phyloP scores from a whole-genome alignment of 23 tunicate genomes.

The Botrylloides violaceus region DNA sequence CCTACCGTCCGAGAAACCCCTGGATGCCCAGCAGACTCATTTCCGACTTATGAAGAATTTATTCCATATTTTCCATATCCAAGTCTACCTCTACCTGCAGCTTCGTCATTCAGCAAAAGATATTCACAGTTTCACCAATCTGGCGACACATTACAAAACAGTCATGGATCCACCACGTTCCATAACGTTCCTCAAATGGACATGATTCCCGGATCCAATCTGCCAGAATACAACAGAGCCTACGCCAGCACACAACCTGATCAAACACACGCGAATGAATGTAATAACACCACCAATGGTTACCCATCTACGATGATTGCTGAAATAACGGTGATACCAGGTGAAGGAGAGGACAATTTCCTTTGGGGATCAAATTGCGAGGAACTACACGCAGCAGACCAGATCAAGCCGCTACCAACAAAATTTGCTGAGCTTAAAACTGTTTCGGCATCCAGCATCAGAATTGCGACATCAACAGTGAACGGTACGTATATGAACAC shows the following conservation, averaged over 20 bases:
- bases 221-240: too few species aligned
- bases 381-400: not conserved
- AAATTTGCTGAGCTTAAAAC: slow-evolving; percentile 17
- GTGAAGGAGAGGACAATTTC: not conserved
- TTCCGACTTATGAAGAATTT: not conserved
- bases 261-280: too few species aligned
- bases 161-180: not conserved
- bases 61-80: not conserved
- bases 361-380: not conserved
- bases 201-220: too few species aligned
- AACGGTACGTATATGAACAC: slow-evolving; percentile 15
- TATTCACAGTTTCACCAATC: not conserved
- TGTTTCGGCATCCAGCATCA: slow-evolving; percentile 19
- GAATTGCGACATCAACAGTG: slow-evolving; percentile 9
- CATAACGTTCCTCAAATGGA: not conserved
- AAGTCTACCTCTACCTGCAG: not conserved
- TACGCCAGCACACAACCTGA: too few species aligned
- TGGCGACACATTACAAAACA: not conserved
- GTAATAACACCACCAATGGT: not conserved
- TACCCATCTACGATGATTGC: not conserved
- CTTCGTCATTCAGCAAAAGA: slow-evolving; percentile 6
- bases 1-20: not conserved
- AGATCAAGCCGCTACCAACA: not conserved
- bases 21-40: not conserved
- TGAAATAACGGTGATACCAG: not conserved